phyloP scores from a whole-genome alignment of 2,888 invertebrate species.

The Glomeris marginata region DNA sequence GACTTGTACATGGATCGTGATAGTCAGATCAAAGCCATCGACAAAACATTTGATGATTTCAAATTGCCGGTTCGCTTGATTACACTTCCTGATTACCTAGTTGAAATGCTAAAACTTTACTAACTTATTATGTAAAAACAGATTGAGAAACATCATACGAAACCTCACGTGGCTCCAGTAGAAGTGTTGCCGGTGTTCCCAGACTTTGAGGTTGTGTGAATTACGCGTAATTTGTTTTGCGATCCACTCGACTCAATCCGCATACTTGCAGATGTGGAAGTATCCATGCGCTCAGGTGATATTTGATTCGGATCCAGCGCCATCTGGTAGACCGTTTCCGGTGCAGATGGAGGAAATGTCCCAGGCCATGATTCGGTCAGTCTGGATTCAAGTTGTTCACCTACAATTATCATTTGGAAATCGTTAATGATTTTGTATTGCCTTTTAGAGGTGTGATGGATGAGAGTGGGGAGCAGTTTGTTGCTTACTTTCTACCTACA shows the following conservation, averaged over 20 bases:
- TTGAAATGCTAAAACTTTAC: neutral
- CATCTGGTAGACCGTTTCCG: slow-evolving; percentile 66
- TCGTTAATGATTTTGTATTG: slow-evolving; percentile 10
- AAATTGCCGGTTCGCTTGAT: slow-evolving; percentile 39
- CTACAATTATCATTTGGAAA: neutral
- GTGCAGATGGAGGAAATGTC: slow-evolving; percentile 95
- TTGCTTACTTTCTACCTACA: slow-evolving; percentile 94
- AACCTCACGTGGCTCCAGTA: slow-evolving; percentile 82
- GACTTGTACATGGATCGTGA: slow-evolving; percentile 91
- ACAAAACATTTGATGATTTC: slow-evolving; percentile 89
- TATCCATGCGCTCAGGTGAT: slow-evolving; percentile 94
- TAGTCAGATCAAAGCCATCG: slow-evolving; percentile 92
- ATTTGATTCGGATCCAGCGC: slow-evolving; percentile 96
- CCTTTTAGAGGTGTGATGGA: slow-evolving; percentile 88
- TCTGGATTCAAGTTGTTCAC: neutral
- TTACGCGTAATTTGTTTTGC: neutral
- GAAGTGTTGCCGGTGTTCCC: slow-evolving; percentile 81
- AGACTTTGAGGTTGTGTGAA: slow-evolving; percentile 56
- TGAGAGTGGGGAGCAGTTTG: slow-evolving; percentile 96
- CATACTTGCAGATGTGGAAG: slow-evolving; percentile 59
- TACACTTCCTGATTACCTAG: neutral
- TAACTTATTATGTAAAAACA: slow-evolving; percentile 14
- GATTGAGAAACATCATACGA: slow-evolving; percentile 88
- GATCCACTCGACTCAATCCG: neutral
- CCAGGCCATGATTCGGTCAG: slow-evolving; percentile 90